Evolutionary conservation across 1,140 invertebrate genomes (phyloP), one percentile per base, ranked within the genome.

Genomic region (Drosophila nikananu): DNA sequence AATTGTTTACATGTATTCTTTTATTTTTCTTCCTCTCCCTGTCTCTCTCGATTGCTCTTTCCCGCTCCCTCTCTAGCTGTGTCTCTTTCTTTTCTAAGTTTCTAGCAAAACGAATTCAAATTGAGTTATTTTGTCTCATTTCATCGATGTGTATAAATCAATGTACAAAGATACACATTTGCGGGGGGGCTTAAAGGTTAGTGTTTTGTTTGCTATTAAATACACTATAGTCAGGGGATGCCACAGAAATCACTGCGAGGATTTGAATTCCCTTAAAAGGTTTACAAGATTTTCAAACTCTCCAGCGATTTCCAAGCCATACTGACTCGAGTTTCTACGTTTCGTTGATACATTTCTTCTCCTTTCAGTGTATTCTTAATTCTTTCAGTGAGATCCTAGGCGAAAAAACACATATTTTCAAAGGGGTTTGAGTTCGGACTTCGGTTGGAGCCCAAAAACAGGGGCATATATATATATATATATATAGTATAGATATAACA

Each of bases 1-100:
- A 55, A 49, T 73, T 57, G 57, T 80, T 81, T 81, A 77, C 73
- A 67, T 67, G 63, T 30, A 77, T 61, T 68, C 27, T 49, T 77
- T 77, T 77, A 46, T 51, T 76, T 58, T 23, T 57, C 15, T 25
- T 23, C 23, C 30, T 58, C 37, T 5, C 30, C 19, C 25, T 23
- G 21, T 59, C 19, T 32, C 19, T 32, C 27, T 46, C 9, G 12
- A 39, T 41, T 23, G 30, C 15, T 42, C 19, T 55, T 21, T 25
- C 23, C 3, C 9, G 35, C 25, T 39, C 7, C 12, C 8, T 25
- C 15, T 21, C 5, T 27, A 54, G 35, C 46, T 65, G 37, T 51
- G 39, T 76, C 73, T 54, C 48, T 35, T 58, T 77, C 44, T 30
- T 5, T 17, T 52, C 66, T 27, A 21, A 27, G 44, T 51, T 52